Base-by-base conservation (phyloP, 64 coral and sea anemone genomes). In the Anthopleura sola region DNA sequence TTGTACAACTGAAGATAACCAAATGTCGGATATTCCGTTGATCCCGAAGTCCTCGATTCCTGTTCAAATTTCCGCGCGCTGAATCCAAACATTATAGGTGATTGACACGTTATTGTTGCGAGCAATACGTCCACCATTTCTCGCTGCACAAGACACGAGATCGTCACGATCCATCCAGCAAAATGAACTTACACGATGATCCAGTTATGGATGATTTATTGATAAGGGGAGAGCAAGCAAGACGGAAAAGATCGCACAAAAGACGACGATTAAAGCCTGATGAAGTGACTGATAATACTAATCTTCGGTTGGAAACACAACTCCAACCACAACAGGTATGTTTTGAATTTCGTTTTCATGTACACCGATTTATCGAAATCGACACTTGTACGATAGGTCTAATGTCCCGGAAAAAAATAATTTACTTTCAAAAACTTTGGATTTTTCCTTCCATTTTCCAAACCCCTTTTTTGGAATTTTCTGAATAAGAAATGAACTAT, bases 241-340 rank as follows among this genome's bases (percentile, higher is more conserved):
- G 76, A 48, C 39, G 38, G 20, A 79, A 33, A 46, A 79, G 76
- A 79, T 79, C 76, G 39, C 66, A 71, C 66, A 79, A 79, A n/a
- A 79, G 34, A 44, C 76, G 76, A 37, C 36, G 76, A 13, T 48
- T 79, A 79, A 38, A 47, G 44, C 36, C 39, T 26, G 76, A 79
- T 28, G 76, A 79, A 47, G 44, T 79, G 44, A 47, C 10, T 48
- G 76, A 44, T 44, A 26, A 76, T 37, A 19, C 74, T 62, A 62
- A 71, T 71, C 66, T 71, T 34, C 29, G 66, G 15, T 34, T 34
- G 34, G 28, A 34, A 29, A 71, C 66, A 32, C 24, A 71, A 23
- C 62, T 28, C 26, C 23, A 24, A 71, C 66, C 66, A 71, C 66
- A 71, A 34, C n/a, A 71, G 66, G 66, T 71, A 71, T 33, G 16